These are phyloP conservation scores for Dryobotodes eremita DNA, from an alignment of 2,888 invertebrate genomes.

Conservation along the genomic window DNA sequence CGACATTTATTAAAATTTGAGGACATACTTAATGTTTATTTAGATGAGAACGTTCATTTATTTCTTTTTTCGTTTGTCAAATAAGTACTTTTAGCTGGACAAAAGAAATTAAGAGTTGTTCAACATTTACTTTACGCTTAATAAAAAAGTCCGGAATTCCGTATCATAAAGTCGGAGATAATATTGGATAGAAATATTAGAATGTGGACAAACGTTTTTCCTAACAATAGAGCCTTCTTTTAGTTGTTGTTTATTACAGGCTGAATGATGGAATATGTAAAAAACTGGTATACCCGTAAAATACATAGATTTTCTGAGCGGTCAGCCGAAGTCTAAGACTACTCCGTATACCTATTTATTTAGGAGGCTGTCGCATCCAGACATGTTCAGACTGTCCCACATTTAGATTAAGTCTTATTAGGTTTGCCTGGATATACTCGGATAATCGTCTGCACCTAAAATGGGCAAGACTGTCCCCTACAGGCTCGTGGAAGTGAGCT, in stretches of 20 bases:
- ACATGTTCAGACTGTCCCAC: neutral
- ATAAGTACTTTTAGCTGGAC: constrained; percentile 13
- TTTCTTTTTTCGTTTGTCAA: constrained; percentile 14
- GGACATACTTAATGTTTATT: constrained; percentile 59
- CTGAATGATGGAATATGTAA: neutral
- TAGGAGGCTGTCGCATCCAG: neutral
- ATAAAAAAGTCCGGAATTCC: constrained; percentile 1
- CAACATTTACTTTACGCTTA: constrained; percentile 18
- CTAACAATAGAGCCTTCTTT: neutral
- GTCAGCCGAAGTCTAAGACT: neutral
- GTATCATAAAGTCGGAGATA: neutral
- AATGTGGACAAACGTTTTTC: neutral
- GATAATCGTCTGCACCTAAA: neutral
- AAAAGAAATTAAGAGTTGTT: constrained; percentile 27
- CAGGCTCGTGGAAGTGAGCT: neutral
- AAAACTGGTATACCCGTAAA: neutral
- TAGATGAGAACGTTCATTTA: constrained; percentile 25
- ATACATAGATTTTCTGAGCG: neutral
- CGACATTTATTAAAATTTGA: constrained; percentile 63
- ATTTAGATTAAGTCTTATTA: neutral
- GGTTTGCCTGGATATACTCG: neutral
- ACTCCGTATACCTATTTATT: neutral
- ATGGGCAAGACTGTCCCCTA: constrained; percentile 1
- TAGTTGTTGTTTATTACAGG: neutral
- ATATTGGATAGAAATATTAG: neutral